Conservation (phyloP, 2,888 invertebrate species). For the Pyrgus malvae region DNA sequence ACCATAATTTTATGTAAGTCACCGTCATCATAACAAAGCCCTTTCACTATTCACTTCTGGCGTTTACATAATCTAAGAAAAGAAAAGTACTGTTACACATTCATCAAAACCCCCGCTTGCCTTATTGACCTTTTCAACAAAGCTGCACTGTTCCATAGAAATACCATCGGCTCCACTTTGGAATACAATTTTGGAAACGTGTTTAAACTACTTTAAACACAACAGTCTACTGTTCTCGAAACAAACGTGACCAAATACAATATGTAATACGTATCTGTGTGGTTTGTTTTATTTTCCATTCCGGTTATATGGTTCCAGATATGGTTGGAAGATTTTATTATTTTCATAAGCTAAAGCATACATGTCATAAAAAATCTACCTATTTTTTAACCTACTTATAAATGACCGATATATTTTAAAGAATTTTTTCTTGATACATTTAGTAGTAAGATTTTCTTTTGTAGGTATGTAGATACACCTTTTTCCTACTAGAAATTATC, state of each 20-base stretch:
- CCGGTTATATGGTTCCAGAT: no score
- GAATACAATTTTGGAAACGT: slow-evolving; percentile 22
- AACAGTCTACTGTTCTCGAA: slow-evolving; percentile 35
- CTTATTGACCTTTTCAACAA: slow-evolving; percentile 22
- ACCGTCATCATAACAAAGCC: neutral
- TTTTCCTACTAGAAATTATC: no score
- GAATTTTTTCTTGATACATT: no score
- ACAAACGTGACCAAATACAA: slow-evolving; percentile 18
- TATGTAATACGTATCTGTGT: neutral
- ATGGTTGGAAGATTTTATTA: no score
- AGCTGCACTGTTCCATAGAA: slow-evolving; percentile 11
- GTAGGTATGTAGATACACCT: no score
- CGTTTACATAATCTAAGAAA: slow-evolving; percentile 1
- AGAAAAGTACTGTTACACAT: slow-evolving; percentile 7
- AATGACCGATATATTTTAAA: no score
- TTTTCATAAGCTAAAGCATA: no score
- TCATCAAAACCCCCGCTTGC: slow-evolving; percentile 1
- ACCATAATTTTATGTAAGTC: no score
- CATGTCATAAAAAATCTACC: no score
- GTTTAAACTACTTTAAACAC: slow-evolving; percentile 21
- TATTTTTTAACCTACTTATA: no score
- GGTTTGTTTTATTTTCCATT: neutral
- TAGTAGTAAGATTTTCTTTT: no score
- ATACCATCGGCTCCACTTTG: slow-evolving; percentile 22
- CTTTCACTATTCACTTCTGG: neutral